Conservation (phyloP, 2,797 vertebrate genomes). For the Telmatherina bonti region DNA sequence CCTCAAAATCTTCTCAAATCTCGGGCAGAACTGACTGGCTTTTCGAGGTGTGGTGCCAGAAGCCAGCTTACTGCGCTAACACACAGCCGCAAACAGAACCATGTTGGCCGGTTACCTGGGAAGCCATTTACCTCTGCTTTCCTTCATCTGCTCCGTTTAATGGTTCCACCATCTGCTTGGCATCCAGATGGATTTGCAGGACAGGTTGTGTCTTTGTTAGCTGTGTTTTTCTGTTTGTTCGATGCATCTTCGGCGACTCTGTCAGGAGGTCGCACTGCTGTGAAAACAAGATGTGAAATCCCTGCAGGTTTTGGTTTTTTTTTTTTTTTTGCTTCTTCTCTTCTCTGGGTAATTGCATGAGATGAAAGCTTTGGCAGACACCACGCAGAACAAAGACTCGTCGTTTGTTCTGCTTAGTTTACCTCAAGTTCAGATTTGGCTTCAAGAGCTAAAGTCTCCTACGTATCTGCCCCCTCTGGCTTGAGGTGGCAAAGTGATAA, state of each 20-base stretch:
- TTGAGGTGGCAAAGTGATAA: conserved; percentile 28
- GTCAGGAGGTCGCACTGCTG: conserved; percentile 53
- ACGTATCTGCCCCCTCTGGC: conserved; percentile 63
- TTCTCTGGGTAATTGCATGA: conserved; percentile 54
- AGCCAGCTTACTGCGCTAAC: conserved; percentile 31
- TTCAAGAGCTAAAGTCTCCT: conserved; percentile 32
- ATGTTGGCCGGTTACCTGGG: conserved; percentile 54
- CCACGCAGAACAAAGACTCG: conserved; percentile 69
- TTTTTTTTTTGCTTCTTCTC: not conserved
- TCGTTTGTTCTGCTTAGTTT: conserved; percentile 66
- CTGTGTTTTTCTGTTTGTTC: conserved; percentile 49
- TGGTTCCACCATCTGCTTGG: conserved; percentile 63
- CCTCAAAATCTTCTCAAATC: not conserved
- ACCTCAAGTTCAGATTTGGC: conserved; percentile 67
- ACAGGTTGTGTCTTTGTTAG: conserved; percentile 38
- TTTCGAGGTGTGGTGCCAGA: conserved; percentile 29
- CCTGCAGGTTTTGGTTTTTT: conserved; percentile 35
- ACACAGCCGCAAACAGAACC: conserved; percentile 39
- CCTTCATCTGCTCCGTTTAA: conserved; percentile 52
- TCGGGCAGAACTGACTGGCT: conserved; percentile 15
- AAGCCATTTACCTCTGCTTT: conserved; percentile 61
- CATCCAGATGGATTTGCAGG: conserved; percentile 51
- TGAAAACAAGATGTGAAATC: conserved; percentile 61
- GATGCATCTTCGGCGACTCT: conserved; percentile 32
- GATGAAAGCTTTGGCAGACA: conserved; percentile 71